Evolutionary conservation across 2,113 vertebrate genomes (phyloP).

Genomic region (Eulemur rufifrons): DNA sequence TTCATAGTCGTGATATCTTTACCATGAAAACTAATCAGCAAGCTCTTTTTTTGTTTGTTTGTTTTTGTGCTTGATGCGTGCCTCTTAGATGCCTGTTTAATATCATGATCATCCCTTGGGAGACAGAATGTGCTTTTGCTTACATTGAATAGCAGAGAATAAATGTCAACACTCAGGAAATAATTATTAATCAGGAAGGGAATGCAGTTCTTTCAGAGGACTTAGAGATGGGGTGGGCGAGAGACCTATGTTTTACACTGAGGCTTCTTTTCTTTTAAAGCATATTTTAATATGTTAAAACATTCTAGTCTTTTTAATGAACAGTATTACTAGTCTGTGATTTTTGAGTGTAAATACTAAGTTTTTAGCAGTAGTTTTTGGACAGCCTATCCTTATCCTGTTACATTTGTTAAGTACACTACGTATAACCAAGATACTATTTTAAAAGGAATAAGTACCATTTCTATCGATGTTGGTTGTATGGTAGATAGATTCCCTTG

Average conservation of each 20-base stretch:
- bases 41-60: not conserved
- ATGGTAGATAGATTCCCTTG: not conserved
- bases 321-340: not conserved
- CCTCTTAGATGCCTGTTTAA: conserved; percentile 10
- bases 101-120: conserved; percentile 27
- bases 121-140: not conserved
- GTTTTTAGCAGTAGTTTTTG: not conserved
- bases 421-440: not conserved
- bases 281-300: not conserved
- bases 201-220: not conserved
- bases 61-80: not conserved
- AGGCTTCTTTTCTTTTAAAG: not conserved
- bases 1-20: not conserved
- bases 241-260: not conserved
- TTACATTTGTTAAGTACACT: not conserved
- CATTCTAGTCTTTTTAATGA: not conserved
- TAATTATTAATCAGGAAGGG: conserved; percentile 7
- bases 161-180: conserved; percentile 16
- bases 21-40: conserved; percentile 32
- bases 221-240: not conserved
- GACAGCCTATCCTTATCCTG: not conserved
- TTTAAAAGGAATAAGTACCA: not conserved
- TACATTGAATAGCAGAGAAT: not conserved
- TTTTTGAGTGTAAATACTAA: not conserved
- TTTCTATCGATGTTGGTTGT: not conserved